A percentile compares a stretch with the other conserved stretches of the same genome.
These are phyloP conservation scores for Phasia obesa DNA, from an alignment of 2,888 invertebrate species.

Conservation along the genomic window DNA sequence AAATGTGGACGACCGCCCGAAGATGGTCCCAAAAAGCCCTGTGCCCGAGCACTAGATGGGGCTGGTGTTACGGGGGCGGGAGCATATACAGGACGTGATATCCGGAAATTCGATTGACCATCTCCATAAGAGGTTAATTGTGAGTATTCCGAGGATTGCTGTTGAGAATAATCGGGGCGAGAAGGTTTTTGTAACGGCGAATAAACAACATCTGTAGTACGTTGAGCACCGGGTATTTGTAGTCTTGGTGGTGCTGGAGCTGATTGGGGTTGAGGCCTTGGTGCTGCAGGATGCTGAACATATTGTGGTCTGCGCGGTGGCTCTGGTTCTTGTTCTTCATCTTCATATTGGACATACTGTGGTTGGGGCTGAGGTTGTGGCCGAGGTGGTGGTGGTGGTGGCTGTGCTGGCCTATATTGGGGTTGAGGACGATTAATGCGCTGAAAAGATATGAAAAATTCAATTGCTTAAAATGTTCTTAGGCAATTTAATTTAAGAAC, in stretches of 20 bases:
- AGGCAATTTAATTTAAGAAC: slow-evolving; percentile 31
- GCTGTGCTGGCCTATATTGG: slow-evolving; percentile 73
- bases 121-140: slow-evolving; percentile 77
- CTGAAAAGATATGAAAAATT: slow-evolving; percentile 30
- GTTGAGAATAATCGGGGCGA: slow-evolving; percentile 81
- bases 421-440: slow-evolving; percentile 77
- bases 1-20: slow-evolving; percentile 79
- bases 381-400: slow-evolving; percentile 72
- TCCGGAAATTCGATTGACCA: slow-evolving; percentile 79
- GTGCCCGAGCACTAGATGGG: slow-evolving; percentile 78
- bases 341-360: slow-evolving; percentile 79
- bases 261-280: slow-evolving; percentile 55
- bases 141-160: slow-evolving; percentile 61
- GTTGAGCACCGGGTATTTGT: slow-evolving; percentile 80
- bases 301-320: slow-evolving; percentile 79
- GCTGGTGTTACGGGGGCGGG: slow-evolving; percentile 78
- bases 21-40: slow-evolving; percentile 79
- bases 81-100: slow-evolving; percentile 81
- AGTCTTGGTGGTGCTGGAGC: slow-evolving; percentile 78
- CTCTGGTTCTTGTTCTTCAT: slow-evolving; percentile 78
- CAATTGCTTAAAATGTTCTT: neutral
- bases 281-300: slow-evolving; percentile 73
- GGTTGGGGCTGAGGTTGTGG: slow-evolving; percentile 78
- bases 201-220: slow-evolving; percentile 81
- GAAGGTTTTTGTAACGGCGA: slow-evolving; percentile 79